phyloP scores from a whole-genome alignment of 1,140 invertebrate species.

The Camponotus pennsylvanicus region DNA sequence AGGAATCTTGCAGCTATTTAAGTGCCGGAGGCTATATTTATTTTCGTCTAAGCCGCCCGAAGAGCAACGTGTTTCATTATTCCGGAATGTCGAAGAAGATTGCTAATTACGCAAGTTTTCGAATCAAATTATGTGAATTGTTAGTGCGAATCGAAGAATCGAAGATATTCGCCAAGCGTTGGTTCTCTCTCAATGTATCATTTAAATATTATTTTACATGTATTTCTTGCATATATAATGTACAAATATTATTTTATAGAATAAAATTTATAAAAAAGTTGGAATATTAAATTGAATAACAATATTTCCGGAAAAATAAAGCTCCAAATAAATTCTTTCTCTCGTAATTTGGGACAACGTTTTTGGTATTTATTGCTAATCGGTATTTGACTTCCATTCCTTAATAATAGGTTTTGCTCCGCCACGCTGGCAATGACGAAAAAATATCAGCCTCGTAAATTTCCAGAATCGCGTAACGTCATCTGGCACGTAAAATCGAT shows the following conservation, averaged over 20 bases:
- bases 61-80: conserved; percentile 50
- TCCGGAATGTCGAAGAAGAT: conserved; percentile 18
- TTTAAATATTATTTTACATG: not conserved
- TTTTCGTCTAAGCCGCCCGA: conserved; percentile 46
- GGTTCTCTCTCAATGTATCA: not conserved
- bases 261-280: not conserved
- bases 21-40: conserved; percentile 45
- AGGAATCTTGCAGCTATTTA: conserved; percentile 54
- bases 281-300: not conserved
- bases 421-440: conserved; percentile 19
- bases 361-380: conserved; percentile 13
- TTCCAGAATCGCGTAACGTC: conserved; percentile 40
- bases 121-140: conserved; percentile 13
- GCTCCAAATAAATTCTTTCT: not conserved
- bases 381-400: not conserved
- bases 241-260: not conserved
- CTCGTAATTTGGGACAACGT: not conserved
- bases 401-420: conserved; percentile 9
- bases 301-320: not conserved
- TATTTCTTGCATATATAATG: not conserved
- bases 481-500: conserved; percentile 57
- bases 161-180: not conserved
- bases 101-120: conserved; percentile 45
- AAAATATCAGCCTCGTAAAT: conserved; percentile 51
- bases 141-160: not conserved